phyloP scores from a whole-genome alignment of 1,140 invertebrate species.

The Lepidotrigona ventralis region DNA sequence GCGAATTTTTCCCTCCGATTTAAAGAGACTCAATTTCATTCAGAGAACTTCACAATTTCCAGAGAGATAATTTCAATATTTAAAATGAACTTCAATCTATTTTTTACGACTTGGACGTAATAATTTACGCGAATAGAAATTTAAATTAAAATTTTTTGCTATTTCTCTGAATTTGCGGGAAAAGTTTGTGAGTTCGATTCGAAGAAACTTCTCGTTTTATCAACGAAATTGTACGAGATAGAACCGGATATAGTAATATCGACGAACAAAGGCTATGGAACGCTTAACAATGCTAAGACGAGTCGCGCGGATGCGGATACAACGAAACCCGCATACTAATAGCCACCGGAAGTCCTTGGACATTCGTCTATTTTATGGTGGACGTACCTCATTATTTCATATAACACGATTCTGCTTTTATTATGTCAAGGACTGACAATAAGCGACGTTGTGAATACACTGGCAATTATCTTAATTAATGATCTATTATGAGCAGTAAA shows the following conservation, averaged over 20 bases:
- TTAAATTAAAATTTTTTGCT: too few relatives aligned
- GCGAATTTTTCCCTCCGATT: too few relatives aligned
- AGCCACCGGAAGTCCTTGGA: conserved; percentile 65
- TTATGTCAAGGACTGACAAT: conserved; percentile 39
- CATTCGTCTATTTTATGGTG: conserved; percentile 66
- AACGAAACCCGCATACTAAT: conserved; percentile 74
- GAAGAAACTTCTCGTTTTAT: conserved; percentile 3
- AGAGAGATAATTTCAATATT: too few relatives aligned
- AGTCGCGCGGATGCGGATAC: conserved; percentile 69
- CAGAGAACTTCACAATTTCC: too few relatives aligned
- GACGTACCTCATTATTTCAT: conserved; percentile 27
- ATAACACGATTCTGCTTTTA: conserved; percentile 25
- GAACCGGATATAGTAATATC: conserved; percentile 68
- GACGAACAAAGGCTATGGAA: conserved; percentile 52
- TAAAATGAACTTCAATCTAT: too few relatives aligned
- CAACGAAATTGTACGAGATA: conserved; percentile 39
- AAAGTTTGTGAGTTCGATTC: background rate
- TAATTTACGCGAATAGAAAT: too few relatives aligned
- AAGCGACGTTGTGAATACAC: conserved; percentile 13
- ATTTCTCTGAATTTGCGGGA: too few relatives aligned
- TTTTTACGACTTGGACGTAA: too few relatives aligned
- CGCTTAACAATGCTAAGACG: conserved; percentile 67
- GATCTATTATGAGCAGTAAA: too few relatives aligned
- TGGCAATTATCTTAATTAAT: background rate
- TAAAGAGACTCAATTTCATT: too few relatives aligned